phyloP scores from a whole-genome alignment of 2,888 invertebrate genomes.

The Agrochola lota region DNA sequence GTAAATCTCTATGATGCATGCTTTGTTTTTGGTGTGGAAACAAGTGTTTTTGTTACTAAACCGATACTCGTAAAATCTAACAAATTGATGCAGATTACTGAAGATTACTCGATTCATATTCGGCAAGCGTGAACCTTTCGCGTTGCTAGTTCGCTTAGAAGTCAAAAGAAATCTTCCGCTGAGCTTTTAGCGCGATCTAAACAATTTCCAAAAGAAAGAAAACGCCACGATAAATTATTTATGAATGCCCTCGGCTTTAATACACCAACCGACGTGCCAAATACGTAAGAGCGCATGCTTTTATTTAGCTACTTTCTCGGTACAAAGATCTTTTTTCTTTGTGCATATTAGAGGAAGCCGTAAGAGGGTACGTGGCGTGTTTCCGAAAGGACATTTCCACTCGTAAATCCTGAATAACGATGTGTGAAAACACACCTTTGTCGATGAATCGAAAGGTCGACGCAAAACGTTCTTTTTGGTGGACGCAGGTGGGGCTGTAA shows the following conservation, averaged over 20 bases:
- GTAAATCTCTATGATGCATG: slow-evolving; percentile 9
- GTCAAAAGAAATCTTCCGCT: slow-evolving; percentile 70
- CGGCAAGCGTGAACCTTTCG: slow-evolving; percentile 35
- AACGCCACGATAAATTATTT: slow-evolving; percentile 86
- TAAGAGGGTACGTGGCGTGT: slow-evolving; percentile 81
- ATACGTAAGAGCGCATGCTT: slow-evolving; percentile 80
- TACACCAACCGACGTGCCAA: slow-evolving; percentile 78
- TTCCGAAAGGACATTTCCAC: slow-evolving; percentile 79
- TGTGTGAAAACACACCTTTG: slow-evolving; percentile 78
- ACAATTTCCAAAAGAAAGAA: slow-evolving; percentile 80
- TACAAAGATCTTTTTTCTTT: slow-evolving; percentile 83
- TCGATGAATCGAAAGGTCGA: slow-evolving; percentile 69
- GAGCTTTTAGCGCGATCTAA: slow-evolving; percentile 78
- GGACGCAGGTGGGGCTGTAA: slow-evolving; percentile 62
- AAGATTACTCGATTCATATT: slow-evolving; percentile 43
- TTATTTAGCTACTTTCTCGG: slow-evolving; percentile 77
- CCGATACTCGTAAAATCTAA: slow-evolving; percentile 14
- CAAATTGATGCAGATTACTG: slow-evolving; percentile 21
- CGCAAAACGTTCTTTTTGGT: slow-evolving; percentile 63
- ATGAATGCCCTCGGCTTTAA: slow-evolving; percentile 82
- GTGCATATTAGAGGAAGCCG: slow-evolving; percentile 84
- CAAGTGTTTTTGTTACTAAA: slow-evolving; percentile 2
- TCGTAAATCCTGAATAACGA: slow-evolving; percentile 82
- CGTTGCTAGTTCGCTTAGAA: slow-evolving; percentile 52
- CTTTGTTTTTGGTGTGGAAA: neutral